phyloP scores from a whole-genome alignment of 1,140 invertebrate species.

The Liolophura sinensis region DNA sequence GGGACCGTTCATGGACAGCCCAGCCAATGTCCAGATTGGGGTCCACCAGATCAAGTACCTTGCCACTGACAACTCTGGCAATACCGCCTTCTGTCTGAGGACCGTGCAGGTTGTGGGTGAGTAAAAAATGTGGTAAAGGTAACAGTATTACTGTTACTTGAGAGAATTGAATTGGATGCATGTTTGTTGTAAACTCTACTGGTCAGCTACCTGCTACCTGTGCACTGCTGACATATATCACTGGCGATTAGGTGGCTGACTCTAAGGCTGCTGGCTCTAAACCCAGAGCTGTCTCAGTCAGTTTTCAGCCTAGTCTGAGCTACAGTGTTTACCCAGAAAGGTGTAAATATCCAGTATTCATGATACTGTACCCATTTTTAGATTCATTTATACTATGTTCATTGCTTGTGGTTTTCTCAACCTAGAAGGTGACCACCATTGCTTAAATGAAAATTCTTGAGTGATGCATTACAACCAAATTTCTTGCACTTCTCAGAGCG shows the following conservation, averaged over 20 bases:
- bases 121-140: no score
- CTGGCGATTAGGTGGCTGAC: not conserved
- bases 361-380: no score
- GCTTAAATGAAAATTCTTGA: not conserved
- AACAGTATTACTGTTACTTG: no score
- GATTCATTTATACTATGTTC: no score
- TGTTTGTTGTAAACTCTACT: no score
- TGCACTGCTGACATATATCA: not conserved
- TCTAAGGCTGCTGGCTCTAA: not conserved
- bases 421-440: not conserved
- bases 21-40: slow-evolving; percentile 16
- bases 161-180: no score
- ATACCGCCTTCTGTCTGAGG: slow-evolving; percentile 15
- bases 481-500: slow-evolving; percentile 8
- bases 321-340: no score
- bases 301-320: no score
- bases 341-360: no score
- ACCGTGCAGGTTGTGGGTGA: slow-evolving; percentile 16
- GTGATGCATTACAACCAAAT: not conserved
- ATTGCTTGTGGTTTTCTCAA: not conserved
- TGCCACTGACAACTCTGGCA: slow-evolving; percentile 19
- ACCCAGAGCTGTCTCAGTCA: not conserved
- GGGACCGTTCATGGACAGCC: slow-evolving; percentile 8
- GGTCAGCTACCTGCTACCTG: not conserved
- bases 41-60: slow-evolving; percentile 22